These are phyloP conservation scores for Lepidochrysops patricia DNA, from an alignment of 2,888 invertebrate species.

Conservation along the genomic window DNA sequence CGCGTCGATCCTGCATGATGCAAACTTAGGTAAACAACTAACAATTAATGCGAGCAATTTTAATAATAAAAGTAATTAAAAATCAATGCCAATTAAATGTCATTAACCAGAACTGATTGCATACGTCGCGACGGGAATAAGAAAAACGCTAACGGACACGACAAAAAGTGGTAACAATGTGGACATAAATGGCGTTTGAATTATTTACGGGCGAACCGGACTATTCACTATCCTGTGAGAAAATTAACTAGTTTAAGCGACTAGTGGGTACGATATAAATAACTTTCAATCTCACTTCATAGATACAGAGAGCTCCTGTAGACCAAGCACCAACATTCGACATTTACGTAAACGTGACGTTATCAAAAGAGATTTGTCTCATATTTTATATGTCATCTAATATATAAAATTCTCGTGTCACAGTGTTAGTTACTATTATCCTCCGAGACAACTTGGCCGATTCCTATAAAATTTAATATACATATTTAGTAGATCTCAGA, in stretches of 20 bases:
- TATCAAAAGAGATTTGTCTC: too few relatives aligned
- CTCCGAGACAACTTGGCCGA: too few relatives aligned
- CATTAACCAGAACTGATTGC: neutral
- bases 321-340: too few relatives aligned
- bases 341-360: too few relatives aligned
- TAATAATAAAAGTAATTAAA: neutral
- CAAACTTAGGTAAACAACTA: too few relatives aligned
- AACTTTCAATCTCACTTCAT: neutral
- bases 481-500: too few relatives aligned
- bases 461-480: too few relatives aligned
- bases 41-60: neutral
- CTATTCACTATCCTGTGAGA: neutral
- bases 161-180: conserved; percentile 5
- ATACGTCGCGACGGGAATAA: neutral
- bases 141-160: neutral
- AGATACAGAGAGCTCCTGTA: too few relatives aligned
- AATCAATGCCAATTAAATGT: neutral
- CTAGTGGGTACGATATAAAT: neutral
- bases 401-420: too few relatives aligned
- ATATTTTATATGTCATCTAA: too few relatives aligned
- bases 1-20: too few relatives aligned
- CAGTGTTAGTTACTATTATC: too few relatives aligned
- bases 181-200: neutral
- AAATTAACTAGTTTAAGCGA: neutral
- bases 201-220: neutral